A percentile compares a stretch with the other conserved stretches of the same genome.
Evolutionary conservation across 2,113 vertebrate genomes (phyloP).

Genomic region (Tragelaphus imberbis): DNA sequence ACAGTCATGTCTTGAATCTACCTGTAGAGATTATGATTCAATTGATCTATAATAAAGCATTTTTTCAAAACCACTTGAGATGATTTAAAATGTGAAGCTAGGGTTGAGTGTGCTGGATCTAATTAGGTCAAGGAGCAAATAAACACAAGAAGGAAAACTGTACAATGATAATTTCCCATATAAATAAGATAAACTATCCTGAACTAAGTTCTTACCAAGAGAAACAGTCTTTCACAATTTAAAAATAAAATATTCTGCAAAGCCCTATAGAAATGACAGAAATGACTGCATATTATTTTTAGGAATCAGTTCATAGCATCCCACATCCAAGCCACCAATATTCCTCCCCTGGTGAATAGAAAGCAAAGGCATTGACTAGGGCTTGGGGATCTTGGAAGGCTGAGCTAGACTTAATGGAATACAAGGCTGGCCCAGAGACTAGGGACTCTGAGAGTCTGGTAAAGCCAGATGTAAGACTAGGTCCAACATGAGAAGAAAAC

Average conservation of each 20-base stretch:
- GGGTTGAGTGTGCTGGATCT: not conserved
- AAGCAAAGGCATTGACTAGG: not conserved
- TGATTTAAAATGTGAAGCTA: not conserved
- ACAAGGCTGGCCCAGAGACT: not conserved
- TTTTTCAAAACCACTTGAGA: not conserved
- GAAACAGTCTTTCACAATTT: not conserved
- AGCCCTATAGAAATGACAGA: not conserved
- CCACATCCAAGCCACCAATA: not conserved
- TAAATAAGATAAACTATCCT: not conserved
- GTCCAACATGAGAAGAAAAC: not conserved
- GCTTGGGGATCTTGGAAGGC: not conserved
- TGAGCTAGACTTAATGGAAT: not conserved
- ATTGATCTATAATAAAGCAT: not conserved
- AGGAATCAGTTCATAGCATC: not conserved
- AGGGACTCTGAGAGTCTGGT: not conserved
- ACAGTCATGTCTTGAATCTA: not conserved
- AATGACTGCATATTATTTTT: not conserved
- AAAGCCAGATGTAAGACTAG: not conserved
- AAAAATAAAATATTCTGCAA: not conserved
- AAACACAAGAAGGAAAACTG: not conserved
- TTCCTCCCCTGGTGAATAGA: not conserved
- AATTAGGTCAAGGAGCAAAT: not conserved
- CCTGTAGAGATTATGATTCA: not conserved
- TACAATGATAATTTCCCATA: not conserved
- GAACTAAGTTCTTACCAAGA: not conserved